Percentiles rank a stretch among this genome's conserved stretches.
These are phyloP conservation scores for Pseudorhiza aurosa DNA, from an alignment of 30 jellyfish, hydroid and myxozoan genomes.

Conservation along the genomic window DNA sequence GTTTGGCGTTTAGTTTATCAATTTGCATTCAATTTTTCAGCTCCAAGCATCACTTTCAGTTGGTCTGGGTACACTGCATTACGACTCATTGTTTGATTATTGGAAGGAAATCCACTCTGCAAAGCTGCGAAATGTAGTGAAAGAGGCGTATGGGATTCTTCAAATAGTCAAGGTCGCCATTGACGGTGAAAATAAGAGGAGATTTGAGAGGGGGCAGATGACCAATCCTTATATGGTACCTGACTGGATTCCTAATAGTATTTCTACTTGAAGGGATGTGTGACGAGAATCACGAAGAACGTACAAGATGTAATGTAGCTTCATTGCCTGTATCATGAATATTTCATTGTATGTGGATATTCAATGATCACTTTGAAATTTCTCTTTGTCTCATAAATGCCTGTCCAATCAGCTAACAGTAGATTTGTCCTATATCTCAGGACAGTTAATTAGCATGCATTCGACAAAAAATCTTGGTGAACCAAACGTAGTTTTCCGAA, in stretches of 20 bases:
- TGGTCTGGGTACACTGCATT: conserved; percentile 22
- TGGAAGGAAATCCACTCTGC: neutral
- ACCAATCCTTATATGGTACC: conserved; percentile 62
- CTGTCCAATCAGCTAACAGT: too few species aligned
- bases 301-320: too few species aligned
- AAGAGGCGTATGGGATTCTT: neutral
- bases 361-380: too few species aligned
- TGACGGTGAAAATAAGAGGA: conserved; percentile 22
- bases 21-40: conserved; percentile 2
- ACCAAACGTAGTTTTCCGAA: too few species aligned
- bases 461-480: too few species aligned
- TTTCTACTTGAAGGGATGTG: conserved; percentile 1
- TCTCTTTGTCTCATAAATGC: too few species aligned
- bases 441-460: too few species aligned
- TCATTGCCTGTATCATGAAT: too few species aligned
- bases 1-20: too few species aligned
- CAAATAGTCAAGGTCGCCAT: neutral
- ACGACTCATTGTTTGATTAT: conserved; percentile 54
- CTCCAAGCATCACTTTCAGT: conserved; percentile 13
- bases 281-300: too few species aligned
- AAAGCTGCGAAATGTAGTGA: conserved; percentile 1
- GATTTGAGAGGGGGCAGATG: conserved; percentile 30
- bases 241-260: conserved; percentile 57
- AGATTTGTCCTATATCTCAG: too few species aligned
- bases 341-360: neutral